A percentile compares a stretch with the other conserved stretches of the same genome.
Conservation (phyloP, 2,888 invertebrate species). For the Tinea semifulvella region DNA sequence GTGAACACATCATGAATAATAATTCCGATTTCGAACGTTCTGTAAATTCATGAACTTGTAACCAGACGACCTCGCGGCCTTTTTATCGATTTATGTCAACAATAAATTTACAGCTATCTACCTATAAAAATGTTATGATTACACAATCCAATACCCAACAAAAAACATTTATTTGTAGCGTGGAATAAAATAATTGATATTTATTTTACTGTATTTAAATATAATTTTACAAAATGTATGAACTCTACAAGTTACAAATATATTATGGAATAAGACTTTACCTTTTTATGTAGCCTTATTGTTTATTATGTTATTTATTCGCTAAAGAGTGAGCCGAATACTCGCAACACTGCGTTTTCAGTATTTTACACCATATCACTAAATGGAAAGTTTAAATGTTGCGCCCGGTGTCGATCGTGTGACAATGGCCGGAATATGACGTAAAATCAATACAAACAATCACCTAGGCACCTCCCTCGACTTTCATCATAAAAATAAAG, state of each 20-base stretch:
- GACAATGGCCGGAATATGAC: constrained; percentile 37
- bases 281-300: too few relatives aligned
- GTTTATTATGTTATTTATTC: too few relatives aligned
- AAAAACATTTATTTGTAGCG: too few relatives aligned
- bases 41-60: constrained; percentile 1
- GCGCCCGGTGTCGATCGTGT: constrained; percentile 37
- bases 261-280: too few relatives aligned
- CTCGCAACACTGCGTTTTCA: too few relatives aligned
- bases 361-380: constrained; percentile 4
- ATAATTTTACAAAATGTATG: too few relatives aligned
- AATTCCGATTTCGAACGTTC: too few relatives aligned
- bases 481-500: background rate
- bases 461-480: constrained; percentile 5
- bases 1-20: too few relatives aligned
- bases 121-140: constrained; percentile 2
- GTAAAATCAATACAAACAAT: constrained; percentile 40
- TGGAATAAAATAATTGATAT: too few relatives aligned
- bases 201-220: too few relatives aligned
- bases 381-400: constrained; percentile 45
- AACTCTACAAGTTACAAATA: too few relatives aligned
- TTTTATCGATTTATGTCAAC: constrained; percentile 6
- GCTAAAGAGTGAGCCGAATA: too few relatives aligned
- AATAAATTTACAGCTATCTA: constrained; percentile 1
- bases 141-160: background rate
- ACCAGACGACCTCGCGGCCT: constrained; percentile 7